Base-by-base conservation (phyloP, 2,113 vertebrate species). In the Poecilia latipinna region DNA sequence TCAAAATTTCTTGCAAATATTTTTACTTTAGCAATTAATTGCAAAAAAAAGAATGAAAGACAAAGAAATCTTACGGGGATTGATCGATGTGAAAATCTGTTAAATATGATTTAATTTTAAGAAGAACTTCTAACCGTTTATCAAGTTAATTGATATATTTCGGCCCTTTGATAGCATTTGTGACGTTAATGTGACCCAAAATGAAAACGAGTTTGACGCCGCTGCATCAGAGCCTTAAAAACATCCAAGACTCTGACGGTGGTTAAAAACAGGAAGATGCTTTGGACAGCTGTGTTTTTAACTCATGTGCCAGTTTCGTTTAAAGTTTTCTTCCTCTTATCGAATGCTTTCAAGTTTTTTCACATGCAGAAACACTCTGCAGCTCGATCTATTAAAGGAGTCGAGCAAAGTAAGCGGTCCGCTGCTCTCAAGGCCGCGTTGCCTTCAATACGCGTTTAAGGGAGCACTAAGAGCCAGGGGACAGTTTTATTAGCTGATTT, bases 311-410 rank as follows among this genome's bases (percentile, higher is more conserved):
- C 68, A 74, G 68, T 26, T 78, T 54, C 37, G 44, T 61, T 74
- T 19, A 76, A 66, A 60, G 19, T 48, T 71, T 0, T 22, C 24
- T 44, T 32, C 8, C 4, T 0, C 39, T 11, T 51, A 73, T 80
- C 33, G 29, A 72, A n/a, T 62, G 37, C 65, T 78, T 76, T 78
- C n/a, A 68, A n/a, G n/a, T n/a, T n/a, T n/a, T n/a, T n/a, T 83
- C 73, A 82, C 76, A 82, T 74, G 70, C 61, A 61, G 51, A 57
- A 57, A n/a, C 51, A 57, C 51, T 24, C 24, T 57, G 8, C 29
- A 62, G 61, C 64, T 48, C 61, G 62, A 62, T 60, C 48, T 74
- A 48, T 42, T 1, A 64, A 54, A 69, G 35, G 57, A 17, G 64
- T 78, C 32, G 60, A 32, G 54, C 44, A 70, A n/a, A n/a, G 39